Base-by-base conservation (phyloP, 2,113 vertebrate genomes). In the Clarias magur region DNA sequence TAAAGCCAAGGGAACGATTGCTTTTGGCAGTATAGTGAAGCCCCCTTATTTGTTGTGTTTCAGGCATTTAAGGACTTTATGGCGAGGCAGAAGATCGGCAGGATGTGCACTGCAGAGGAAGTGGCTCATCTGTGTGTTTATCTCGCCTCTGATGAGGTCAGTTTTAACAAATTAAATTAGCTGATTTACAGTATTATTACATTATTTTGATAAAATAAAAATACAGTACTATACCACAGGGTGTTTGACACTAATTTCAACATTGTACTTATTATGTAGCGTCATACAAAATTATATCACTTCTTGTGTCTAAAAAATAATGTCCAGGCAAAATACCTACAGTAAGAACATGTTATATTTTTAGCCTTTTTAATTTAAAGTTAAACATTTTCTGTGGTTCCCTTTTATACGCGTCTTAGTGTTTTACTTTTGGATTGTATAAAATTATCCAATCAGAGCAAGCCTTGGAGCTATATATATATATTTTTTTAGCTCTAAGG, bases 91-190 rank as follows among this genome's bases (percentile, higher is more conserved):
- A 98, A 95, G 94, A 98, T 92, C 1, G 97, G 97, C 59, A 95
- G 98, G 89, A 93, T 99, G 93, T 98, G 96, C 83, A 97, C 96
- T 1, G 95, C 97, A 0, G 97, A 98, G 82, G 98, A 99, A 93
- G 95, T 99, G 85, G 97, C 97, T 1, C 89, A 96, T 85, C 96
- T 99, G 19, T 98, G 97, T 53, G 96, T 99, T 10, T 99, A 98
- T 91, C 86, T 99, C 95, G 98, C 98, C 57, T 99, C 98, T 3
- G 97, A 99, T 88, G 98, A 99, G 93, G 98, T 78, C 0, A 78
- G 65, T 21, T 48, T 48, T 48, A 48, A 48, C 60, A 60, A 9
- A 56, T 48, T 48, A 56, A 79, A 76, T 11, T 34, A 15, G 11
- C 27, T 27, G 4, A 1, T 4, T 13, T 13, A 34, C 6, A 17